These are phyloP conservation scores for Patella pellucida DNA, from an alignment of 2,888 invertebrate genomes.

Conservation along the genomic window DNA sequence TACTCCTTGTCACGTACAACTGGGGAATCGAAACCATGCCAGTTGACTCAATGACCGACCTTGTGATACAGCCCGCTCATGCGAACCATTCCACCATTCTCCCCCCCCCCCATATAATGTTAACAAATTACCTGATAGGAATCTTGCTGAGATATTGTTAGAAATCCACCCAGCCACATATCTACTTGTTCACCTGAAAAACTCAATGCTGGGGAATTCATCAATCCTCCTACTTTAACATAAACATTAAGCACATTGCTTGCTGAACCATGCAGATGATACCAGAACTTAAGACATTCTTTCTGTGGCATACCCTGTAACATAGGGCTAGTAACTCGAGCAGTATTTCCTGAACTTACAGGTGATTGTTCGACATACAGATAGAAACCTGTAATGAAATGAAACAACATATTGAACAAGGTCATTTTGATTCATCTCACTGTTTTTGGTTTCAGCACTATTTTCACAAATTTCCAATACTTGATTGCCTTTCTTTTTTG, in stretches of 20 bases:
- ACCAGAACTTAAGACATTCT: slow-evolving; percentile 66
- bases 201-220: slow-evolving; percentile 22
- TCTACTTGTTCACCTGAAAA: slow-evolving; percentile 51
- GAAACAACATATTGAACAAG: neutral
- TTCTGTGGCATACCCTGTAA: slow-evolving; percentile 22
- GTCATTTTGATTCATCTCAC: no score
- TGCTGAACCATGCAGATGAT: slow-evolving; percentile 62
- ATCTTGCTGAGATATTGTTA: slow-evolving; percentile 34
- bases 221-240: slow-evolving; percentile 39
- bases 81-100: no score
- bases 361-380: slow-evolving; percentile 68
- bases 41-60: no score
- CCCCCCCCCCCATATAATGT: no score
- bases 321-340: slow-evolving; percentile 60
- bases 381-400: slow-evolving; percentile 51
- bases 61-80: no score
- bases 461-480: no score
- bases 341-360: slow-evolving; percentile 75
- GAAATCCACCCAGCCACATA: slow-evolving; percentile 53
- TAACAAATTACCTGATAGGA: neutral
- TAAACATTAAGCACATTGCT: slow-evolving; percentile 56
- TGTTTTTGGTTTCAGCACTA: no score
- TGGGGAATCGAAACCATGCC: no score
- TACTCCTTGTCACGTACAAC: no score
- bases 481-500: no score